Evolutionary conservation across 2,797 vertebrate genomes (phyloP).

Genomic region (Sardinella longiceps): DNA sequence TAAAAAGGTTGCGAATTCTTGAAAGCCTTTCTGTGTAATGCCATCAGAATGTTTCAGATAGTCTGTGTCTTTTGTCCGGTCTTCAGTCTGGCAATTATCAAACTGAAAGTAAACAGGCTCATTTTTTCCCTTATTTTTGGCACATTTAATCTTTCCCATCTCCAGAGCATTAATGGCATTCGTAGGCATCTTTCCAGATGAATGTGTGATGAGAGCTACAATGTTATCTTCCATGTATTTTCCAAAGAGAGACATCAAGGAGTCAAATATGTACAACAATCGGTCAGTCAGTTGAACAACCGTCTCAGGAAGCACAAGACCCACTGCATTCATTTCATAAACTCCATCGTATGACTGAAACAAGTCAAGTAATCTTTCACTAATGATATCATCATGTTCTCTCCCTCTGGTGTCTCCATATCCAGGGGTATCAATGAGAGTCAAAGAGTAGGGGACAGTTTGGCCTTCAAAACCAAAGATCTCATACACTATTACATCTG

Average conservation of each 20-base stretch:
- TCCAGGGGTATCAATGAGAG: too few species aligned
- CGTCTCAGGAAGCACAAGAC: background rate
- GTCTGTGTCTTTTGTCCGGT: background rate
- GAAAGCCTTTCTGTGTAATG: slow-evolving; percentile 11
- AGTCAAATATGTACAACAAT: slow-evolving; percentile 40
- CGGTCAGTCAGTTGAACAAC: background rate
- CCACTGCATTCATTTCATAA: slow-evolving; percentile 30
- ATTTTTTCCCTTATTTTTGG: slow-evolving; percentile 22
- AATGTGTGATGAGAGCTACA: slow-evolving; percentile 39
- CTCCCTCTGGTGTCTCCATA: slow-evolving; percentile 32
- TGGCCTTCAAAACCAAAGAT: too few species aligned
- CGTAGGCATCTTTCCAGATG: too few species aligned
- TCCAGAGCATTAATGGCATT: slow-evolving; percentile 30
- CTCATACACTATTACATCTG: slow-evolving; percentile 33
- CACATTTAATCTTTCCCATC: slow-evolving; percentile 8
- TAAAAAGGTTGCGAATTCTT: slow-evolving; percentile 4
- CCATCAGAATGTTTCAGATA: background rate
- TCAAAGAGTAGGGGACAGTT: too few species aligned
- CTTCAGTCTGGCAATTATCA: slow-evolving; percentile 36
- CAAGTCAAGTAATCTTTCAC: slow-evolving; percentile 27
- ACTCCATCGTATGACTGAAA: slow-evolving; percentile 15
- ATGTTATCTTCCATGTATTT: slow-evolving; percentile 41
- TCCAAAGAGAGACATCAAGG: too few species aligned
- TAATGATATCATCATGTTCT: background rate
- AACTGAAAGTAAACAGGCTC: slow-evolving; percentile 45